Evolutionary conservation across 2,888 invertebrate genomes (phyloP).

Genomic region (Onchidella celtica): DNA sequence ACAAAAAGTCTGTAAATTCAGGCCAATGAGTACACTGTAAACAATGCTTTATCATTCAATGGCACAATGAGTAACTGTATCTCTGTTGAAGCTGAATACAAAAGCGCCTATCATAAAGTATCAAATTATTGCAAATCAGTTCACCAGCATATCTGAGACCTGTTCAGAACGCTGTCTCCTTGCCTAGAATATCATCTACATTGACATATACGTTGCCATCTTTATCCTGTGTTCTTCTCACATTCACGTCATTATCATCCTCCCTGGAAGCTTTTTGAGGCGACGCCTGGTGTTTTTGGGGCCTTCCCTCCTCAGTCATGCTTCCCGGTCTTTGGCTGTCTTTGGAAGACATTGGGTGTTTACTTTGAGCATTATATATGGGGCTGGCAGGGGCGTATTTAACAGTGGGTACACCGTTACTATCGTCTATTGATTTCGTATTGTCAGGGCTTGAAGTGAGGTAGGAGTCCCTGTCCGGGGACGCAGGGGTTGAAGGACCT

Average conservation of each 20-base stretch:
- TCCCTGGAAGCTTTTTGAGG: conserved; percentile 15
- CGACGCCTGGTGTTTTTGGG: not conserved
- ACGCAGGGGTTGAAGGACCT: not conserved
- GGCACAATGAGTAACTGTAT: no score
- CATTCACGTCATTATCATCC: conserved; percentile 40
- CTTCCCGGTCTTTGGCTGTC: not conserved
- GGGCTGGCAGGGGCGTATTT: not conserved
- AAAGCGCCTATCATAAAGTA: no score
- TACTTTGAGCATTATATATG: not conserved
- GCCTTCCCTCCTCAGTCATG: not conserved
- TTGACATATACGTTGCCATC: conserved; percentile 74
- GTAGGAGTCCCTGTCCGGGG: conserved; percentile 26
- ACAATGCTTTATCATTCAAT: no score
- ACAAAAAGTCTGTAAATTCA: no score
- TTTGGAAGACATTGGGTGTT: not conserved
- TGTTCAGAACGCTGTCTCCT: conserved; percentile 45
- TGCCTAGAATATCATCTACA: conserved; percentile 55
- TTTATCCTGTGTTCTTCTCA: conserved; percentile 55
- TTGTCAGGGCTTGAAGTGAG: conserved; percentile 21
- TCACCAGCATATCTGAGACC: no score
- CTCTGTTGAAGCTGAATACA: no score
- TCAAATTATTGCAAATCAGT: no score
- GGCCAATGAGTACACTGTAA: no score
- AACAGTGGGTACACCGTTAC: not conserved
- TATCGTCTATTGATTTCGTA: not conserved